Evolutionary conservation across 2,113 vertebrate genomes (phyloP).

Genomic region (Phocoena phocoena): DNA sequence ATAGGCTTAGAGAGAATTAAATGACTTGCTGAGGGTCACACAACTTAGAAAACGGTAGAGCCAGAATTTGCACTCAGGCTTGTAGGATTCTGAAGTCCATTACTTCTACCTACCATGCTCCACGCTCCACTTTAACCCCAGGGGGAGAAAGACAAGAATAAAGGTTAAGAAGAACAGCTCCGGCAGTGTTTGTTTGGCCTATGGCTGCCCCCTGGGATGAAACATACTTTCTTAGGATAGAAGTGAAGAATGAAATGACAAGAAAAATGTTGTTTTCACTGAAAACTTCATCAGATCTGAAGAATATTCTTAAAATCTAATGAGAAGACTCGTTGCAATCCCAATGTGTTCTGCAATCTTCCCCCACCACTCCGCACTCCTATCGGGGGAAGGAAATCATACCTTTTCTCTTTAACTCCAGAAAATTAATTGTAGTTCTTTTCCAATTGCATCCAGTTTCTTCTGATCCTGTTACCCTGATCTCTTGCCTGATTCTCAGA

Average conservation of each 20-base stretch:
- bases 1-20: neutral
- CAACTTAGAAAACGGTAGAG: neutral
- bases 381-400: neutral
- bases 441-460: neutral
- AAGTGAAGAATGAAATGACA: neutral
- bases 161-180: neutral
- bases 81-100: neutral
- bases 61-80: neutral
- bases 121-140: neutral
- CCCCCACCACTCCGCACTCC: neutral
- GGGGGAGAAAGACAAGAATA: neutral
- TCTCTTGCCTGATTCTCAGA: neutral
- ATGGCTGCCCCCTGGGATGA: neutral
- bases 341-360: neutral
- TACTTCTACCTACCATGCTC: neutral
- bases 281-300: neutral
- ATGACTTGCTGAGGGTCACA: neutral
- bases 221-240: neutral
- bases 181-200: neutral
- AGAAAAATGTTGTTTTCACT: slow-evolving; percentile 40
- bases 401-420: neutral
- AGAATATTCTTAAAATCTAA: neutral
- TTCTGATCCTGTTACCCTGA: neutral
- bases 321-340: neutral
- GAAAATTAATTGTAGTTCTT: neutral